These are phyloP conservation scores for Drosophila nigricruria DNA, from an alignment of 2,888 invertebrate genomes.

Conservation along the genomic window DNA sequence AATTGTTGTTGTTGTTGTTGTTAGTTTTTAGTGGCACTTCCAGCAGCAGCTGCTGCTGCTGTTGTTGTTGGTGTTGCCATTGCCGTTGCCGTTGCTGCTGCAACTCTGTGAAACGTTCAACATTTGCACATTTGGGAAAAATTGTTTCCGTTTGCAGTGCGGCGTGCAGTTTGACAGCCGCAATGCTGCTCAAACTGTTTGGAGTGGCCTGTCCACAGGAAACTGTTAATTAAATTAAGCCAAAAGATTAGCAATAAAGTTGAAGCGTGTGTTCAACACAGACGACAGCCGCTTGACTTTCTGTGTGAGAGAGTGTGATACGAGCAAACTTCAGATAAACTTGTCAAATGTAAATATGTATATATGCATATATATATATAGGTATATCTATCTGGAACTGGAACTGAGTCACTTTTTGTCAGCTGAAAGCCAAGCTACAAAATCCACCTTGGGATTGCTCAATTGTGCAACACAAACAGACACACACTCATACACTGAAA, in stretches of 20 bases:
- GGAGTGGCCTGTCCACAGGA: constrained; percentile 54
- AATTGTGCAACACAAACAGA: constrained; percentile 52
- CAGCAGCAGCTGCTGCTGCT: constrained; percentile 4
- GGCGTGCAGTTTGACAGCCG: constrained; percentile 16
- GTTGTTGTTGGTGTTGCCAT: background rate
- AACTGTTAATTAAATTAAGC: constrained; percentile 77
- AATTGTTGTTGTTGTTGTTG: constrained; percentile 31
- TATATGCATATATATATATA: background rate
- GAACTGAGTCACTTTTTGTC: constrained; percentile 24
- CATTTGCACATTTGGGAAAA: constrained; percentile 61
- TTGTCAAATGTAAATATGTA: constrained; percentile 1
- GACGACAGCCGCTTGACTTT: constrained; percentile 22
- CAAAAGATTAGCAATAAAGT: constrained; percentile 69
- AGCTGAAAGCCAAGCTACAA: constrained; percentile 4
- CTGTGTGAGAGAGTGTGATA: constrained; percentile 22
- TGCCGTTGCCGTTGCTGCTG: background rate
- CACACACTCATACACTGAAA: constrained; percentile 8
- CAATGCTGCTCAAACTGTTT: constrained; percentile 37
- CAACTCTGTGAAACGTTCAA: constrained; percentile 43
- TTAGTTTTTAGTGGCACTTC: constrained; percentile 3
- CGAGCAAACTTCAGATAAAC: constrained; percentile 17
- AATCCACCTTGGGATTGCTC: constrained; percentile 50
- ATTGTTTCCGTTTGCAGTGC: constrained; percentile 67
- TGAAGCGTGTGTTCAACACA: constrained; percentile 32
- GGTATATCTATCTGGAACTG: background rate